Percentiles rank a stretch among this genome's conserved stretches.
Evolutionary conservation across 2,113 vertebrate species (phyloP).

Genomic region (Chitala chitala): DNA sequence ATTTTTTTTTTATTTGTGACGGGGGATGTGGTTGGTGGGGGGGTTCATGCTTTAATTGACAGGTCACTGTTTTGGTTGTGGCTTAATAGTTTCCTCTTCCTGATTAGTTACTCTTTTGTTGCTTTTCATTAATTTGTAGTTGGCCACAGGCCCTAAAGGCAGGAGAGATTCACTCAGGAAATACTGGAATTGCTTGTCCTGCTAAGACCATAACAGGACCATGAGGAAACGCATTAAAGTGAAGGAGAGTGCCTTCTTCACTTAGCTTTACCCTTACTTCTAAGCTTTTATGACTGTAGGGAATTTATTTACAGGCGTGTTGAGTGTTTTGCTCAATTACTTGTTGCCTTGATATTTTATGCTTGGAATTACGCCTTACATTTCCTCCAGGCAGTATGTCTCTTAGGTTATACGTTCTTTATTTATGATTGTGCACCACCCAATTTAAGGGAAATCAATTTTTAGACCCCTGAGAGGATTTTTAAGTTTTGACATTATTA

Average conservation of each 20-base stretch:
- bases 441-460: slow-evolving; percentile 11
- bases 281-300: background rate
- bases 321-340: background rate
- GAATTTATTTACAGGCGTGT: background rate
- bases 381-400: background rate
- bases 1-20: too few relatives aligned
- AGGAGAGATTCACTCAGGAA: too few relatives aligned
- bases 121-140: background rate
- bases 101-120: background rate
- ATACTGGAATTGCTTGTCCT: background rate
- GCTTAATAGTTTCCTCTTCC: background rate
- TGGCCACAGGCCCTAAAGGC: too few relatives aligned
- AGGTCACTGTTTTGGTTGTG: background rate
- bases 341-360: background rate
- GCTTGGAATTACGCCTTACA: background rate
- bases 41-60: background rate
- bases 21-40: background rate
- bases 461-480: background rate
- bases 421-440: background rate
- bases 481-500: background rate
- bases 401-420: background rate
- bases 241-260: background rate
- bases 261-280: background rate
- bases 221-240: background rate
- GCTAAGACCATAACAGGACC: background rate